These are phyloP conservation scores for Pardosa pseudoannulata DNA, from an alignment of 2,888 invertebrate species.

Conservation along the genomic window DNA sequence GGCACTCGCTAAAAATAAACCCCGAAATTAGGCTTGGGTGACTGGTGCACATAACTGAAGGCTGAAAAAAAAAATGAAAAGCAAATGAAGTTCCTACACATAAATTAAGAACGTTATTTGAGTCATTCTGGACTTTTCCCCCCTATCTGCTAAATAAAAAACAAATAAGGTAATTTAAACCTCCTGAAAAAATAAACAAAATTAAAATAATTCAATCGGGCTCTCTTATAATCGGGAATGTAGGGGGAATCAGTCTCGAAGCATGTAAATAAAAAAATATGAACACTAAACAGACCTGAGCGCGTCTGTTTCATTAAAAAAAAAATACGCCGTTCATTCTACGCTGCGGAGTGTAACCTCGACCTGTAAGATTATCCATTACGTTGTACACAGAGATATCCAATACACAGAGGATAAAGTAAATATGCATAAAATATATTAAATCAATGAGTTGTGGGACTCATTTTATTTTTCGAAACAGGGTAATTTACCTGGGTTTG, in stretches of 20 bases:
- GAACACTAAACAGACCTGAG: not conserved
- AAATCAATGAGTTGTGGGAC: no score
- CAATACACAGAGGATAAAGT: no score
- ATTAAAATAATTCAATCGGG: not conserved
- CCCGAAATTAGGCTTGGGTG: slow-evolving; percentile 6
- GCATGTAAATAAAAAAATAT: not conserved
- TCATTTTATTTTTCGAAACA: no score
- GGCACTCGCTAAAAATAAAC: not conserved
- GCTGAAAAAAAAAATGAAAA: not conserved
- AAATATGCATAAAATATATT: no score
- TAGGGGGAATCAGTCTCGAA: not conserved
- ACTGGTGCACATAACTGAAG: not conserved
- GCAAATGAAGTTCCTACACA: not conserved
- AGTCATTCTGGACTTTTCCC: not conserved
- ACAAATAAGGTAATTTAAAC: not conserved
- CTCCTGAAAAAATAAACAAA: not conserved
- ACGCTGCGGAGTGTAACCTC: no score
- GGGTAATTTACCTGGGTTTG: no score
- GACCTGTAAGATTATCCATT: no score
- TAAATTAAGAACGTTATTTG: not conserved
- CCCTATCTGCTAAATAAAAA: not conserved
- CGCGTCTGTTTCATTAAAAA: not conserved
- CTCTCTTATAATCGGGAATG: not conserved
- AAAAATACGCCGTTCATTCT: no score
- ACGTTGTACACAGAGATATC: no score